Evolutionary conservation across 1,140 invertebrate genomes (phyloP), one percentile per base, ranked within the genome.

Genomic region (Pantala flavescens): DNA sequence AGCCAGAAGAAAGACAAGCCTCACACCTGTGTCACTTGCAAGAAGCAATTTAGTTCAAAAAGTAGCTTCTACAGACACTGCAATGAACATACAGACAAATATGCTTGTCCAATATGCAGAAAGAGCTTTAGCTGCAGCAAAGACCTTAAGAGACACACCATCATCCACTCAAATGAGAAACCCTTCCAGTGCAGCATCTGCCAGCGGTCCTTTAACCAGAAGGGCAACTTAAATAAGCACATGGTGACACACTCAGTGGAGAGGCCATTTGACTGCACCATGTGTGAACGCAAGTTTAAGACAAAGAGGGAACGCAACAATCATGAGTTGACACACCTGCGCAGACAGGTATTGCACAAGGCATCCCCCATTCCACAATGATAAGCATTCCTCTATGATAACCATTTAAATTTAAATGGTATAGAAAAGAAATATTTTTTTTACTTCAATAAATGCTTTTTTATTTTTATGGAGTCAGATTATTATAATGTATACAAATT

Each of bases 81-180:
- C 28, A 36, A 36, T 36, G 28, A 36, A 9, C 28, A 36, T 9
- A 36, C 28, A 9, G 28, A 36, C 28, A 36, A 36, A 36, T 36
- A 36, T 77, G 78, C 80, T 43, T 88, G 87, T 76, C 43, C 77
- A 0, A 84, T 84, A 21, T 88, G 87, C 74, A 78, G 80, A 0
- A 85, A 83, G 16, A 78, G 81, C 77, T 89, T 86, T 79, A 85
- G 73, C 23, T 82, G 19, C 82, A 82, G 16, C 80, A 82, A 43
- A 81, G 81, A 0, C 79, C 78, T 86, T 24, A 80, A 86, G 72
- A 89, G 90, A 75, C 90, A 91, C 78, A 85, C 88, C 75, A 85
- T 88, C 75, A 90, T 87, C n/a, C 90, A 91, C 78, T 90, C 88
- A 0, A 89, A 89, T 0, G 83, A 87, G 74, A 88, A 89, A 76